A percentile compares a stretch with the other conserved stretches of the same genome.
These are phyloP conservation scores for Alloplasta piceator DNA, from an alignment of 2,888 invertebrate species.

Conservation along the genomic window DNA sequence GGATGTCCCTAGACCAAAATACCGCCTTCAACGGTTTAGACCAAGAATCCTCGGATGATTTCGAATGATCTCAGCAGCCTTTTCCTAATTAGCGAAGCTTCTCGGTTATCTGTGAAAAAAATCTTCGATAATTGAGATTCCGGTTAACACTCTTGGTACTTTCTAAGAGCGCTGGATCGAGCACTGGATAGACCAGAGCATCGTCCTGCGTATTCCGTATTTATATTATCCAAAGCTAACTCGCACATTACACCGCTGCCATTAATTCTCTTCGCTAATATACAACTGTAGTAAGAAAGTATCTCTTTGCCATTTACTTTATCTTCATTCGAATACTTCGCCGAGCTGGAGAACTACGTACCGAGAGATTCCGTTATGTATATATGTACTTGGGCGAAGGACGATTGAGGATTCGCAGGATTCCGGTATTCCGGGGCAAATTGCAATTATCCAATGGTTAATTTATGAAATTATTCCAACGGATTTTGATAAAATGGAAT, in stretches of 20 bases:
- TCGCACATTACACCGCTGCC: slow-evolving; percentile 48
- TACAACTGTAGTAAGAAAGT: slow-evolving; percentile 32
- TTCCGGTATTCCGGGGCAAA: slow-evolving; percentile 9
- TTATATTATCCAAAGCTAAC: too few relatives aligned
- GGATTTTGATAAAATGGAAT: slow-evolving; percentile 57
- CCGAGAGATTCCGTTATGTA: slow-evolving; percentile 31
- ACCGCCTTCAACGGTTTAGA: too few relatives aligned
- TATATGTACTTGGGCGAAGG: too few relatives aligned
- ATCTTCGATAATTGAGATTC: slow-evolving; percentile 54
- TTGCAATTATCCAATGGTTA: slow-evolving; percentile 42
- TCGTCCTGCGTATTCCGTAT: too few relatives aligned
- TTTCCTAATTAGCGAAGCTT: slow-evolving; percentile 40
- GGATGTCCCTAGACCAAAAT: too few relatives aligned
- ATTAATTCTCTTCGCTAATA: slow-evolving; percentile 51
- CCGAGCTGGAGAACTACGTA: neutral
- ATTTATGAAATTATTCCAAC: slow-evolving; percentile 43
- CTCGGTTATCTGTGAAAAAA: slow-evolving; percentile 34
- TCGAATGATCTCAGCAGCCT: too few relatives aligned
- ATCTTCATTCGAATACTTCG: slow-evolving; percentile 32
- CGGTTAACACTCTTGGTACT: slow-evolving; percentile 27
- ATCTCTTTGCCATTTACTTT: slow-evolving; percentile 44
- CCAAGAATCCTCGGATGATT: too few relatives aligned
- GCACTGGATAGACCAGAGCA: slow-evolving; percentile 36
- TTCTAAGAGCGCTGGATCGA: too few relatives aligned
- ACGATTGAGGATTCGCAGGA: slow-evolving; percentile 35